A percentile compares a stretch with the other conserved stretches of the same genome.
These are phyloP conservation scores for Saguinus midas DNA, from an alignment of 2,113 vertebrate species.

Conservation along the genomic window DNA sequence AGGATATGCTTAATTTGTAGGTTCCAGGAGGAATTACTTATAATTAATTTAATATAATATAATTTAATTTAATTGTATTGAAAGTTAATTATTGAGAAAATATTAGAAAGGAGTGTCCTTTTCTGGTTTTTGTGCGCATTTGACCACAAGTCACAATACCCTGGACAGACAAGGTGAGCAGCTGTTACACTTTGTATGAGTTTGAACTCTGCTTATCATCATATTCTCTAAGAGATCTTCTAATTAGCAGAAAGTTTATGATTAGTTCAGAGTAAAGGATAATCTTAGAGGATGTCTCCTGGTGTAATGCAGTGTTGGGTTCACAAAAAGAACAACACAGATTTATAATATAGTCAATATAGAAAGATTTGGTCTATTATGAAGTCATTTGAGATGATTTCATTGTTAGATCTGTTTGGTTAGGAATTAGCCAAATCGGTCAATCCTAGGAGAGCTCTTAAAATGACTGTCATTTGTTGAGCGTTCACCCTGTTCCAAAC, in stretches of 20 bases:
- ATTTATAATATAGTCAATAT: background rate
- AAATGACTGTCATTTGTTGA: background rate
- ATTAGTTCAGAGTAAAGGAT: background rate
- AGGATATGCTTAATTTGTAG: background rate
- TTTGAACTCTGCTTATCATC: background rate
- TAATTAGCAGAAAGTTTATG: background rate
- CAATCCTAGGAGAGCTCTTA: background rate
- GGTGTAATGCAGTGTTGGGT: background rate
- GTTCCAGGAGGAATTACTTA: background rate
- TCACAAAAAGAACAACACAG: background rate
- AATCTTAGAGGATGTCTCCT: background rate
- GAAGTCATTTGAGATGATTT: background rate
- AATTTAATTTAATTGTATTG: too few species aligned
- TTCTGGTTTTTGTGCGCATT: background rate
- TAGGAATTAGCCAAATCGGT: background rate
- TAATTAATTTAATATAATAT: too few species aligned
- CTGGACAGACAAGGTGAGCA: background rate
- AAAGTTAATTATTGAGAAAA: conserved; percentile 32
- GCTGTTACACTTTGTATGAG: background rate
- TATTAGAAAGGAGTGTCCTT: conserved; percentile 26
- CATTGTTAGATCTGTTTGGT: background rate
- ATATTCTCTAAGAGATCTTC: background rate
- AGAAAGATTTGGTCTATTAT: background rate
- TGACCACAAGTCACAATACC: background rate
- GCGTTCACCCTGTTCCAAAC: background rate